Base-by-base conservation (phyloP, 2,888 invertebrate genomes). In the Tribolium freemani region DNA sequence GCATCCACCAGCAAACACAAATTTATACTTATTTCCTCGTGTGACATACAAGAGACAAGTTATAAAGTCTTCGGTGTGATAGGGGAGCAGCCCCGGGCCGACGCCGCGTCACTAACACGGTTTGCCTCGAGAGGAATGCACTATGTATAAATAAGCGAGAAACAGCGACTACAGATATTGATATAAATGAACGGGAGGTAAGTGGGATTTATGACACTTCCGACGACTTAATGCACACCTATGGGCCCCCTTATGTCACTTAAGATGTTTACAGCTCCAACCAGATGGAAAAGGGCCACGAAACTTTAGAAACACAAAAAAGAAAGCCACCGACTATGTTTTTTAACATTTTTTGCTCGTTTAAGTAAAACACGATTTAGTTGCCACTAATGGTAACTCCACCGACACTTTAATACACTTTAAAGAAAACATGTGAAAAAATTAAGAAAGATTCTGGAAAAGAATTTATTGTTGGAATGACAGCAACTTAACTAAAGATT, bases 131-230 rank as follows among this genome's bases (percentile, higher is more conserved):
- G 72, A 68, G 72, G 72, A 53, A 68, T 67, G 56, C 72, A 66
- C 46, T 61, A 67, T 71, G 71, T 71, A 71, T 71, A 71, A 71
- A 71, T 71, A 71, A 71, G 57, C 26, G 53, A 3, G 21, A 44
- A 51, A 53, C 66, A 44, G 66, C 57, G 58, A 11, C 69, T 45
- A 13, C 67, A 26, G 70, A 73, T 75, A 75, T 75, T 75, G 75
- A 75, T 75, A 75, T 75, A 75, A 75, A 75, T 75, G 75, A 75
- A 75, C 71, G 54, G 67, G 58, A n/a, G 70, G 67, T 66, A 75
- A 75, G 73, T 72, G 73, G 69, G 72, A 75, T 75, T 75, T 75
- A 75, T 75, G 73, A 73, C 63, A 73, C 60, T 74, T 69, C 31
- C 60, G 61, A 50, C 11, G 63, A 69, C 53, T 46, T 69, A 58